Conservation (phyloP, 2,888 invertebrate genomes). For the Pyrrhosoma nymphula region DNA sequence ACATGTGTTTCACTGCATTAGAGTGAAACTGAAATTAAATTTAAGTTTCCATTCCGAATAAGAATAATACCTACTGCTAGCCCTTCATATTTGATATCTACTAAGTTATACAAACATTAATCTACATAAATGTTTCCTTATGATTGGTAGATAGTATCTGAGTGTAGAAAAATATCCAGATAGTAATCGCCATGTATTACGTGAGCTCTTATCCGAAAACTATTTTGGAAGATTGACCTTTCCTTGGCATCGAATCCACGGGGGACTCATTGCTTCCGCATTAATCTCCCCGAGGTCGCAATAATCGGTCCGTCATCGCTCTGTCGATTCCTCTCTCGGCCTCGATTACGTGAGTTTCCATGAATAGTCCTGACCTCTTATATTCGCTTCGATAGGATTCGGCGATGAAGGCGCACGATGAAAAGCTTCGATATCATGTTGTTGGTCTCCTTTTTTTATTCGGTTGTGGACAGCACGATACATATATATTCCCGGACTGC, state of each 20-base stretch:
- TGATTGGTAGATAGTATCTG: neutral
- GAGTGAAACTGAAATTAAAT: neutral
- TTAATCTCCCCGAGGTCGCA: neutral
- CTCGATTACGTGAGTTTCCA: constrained; percentile 14
- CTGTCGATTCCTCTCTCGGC: neutral
- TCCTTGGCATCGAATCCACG: neutral
- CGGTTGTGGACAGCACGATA: neutral
- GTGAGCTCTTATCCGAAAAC: neutral
- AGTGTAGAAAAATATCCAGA: neutral
- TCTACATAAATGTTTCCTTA: neutral
- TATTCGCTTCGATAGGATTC: neutral
- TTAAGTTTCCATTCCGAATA: neutral
- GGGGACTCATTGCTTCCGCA: neutral
- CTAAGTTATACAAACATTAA: neutral
- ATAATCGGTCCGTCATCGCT: constrained; percentile 36
- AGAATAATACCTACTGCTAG: neutral
- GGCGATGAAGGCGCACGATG: neutral
- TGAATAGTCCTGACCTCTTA: constrained; percentile 26
- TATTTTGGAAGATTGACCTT: neutral
- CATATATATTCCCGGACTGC: neutral
- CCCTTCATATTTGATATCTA: neutral
- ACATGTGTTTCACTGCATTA: no score
- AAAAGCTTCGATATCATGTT: neutral
- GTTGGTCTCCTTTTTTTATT: neutral
- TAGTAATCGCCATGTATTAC: neutral